Base-by-base conservation (phyloP, 2,113 vertebrate species). In the Labrus mixtus region DNA sequence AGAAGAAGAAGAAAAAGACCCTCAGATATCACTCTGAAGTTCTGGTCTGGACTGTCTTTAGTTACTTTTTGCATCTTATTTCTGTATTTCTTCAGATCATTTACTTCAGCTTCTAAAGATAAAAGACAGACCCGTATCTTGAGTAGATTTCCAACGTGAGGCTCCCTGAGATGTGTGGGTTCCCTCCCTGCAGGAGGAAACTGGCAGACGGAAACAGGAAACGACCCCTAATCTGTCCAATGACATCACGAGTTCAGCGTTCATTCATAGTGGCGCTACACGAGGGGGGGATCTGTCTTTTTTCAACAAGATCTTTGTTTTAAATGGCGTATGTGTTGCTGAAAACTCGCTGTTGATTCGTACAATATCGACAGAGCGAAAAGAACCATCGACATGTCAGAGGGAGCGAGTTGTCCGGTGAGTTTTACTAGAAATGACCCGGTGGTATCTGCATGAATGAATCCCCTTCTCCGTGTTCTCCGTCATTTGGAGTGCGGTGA, bases 201-300 rank as follows among this genome's bases (percentile, higher is more conserved):
- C 66, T 16, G 25, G 1, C 0, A 20, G 55, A 51, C 69, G 72
- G 64, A 87, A 86, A 71, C 11, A 75, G 90, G 91, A 93, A 92
- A 80, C 80, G 87, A 90, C 85, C 76, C 89, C 62, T 9, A 73
- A 2, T 3, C 57, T 13, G 50, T 55, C 12, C 58, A 43, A 45
- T 87, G 86, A 84, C 77, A 37, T 83, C 84, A 82, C 51, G 51
- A 12, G 10, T 25, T 48, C 37, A 16, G 33, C 29, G 8, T 61
- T 73, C 78, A 81, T 76, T 88, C 79, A 82, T 23, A 43, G 43
- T 0, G 9, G 9, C 20, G 68, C 33, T 3, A 22, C 0, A 0
- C 0, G 39, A 11, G 39, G 37, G 67, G 50, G 17, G 36, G 6
- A 15, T n/a, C 4, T 6, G 41, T 13, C 25, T 9, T 1, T 33